These are phyloP conservation scores for Phalacrocorax brasilianus DNA, from an alignment of 2,113 vertebrate species.

Conservation along the genomic window DNA sequence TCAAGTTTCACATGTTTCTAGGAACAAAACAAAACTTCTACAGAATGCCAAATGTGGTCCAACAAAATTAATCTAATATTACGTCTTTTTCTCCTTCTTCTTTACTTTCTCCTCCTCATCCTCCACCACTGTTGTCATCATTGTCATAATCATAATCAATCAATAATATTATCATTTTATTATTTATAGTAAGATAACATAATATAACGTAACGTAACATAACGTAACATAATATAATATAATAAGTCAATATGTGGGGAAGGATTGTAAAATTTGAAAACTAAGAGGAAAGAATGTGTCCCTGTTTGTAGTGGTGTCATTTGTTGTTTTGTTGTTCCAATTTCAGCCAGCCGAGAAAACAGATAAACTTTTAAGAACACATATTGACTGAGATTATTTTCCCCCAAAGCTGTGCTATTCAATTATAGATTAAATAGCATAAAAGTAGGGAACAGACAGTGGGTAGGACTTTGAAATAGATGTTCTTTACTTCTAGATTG, in stretches of 20 bases:
- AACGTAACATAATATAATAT: too few species aligned
- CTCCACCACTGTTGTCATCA: rapidly evolving
- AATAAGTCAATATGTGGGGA: neutral
- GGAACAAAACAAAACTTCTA: neutral
- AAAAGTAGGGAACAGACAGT: neutral
- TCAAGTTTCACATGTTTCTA: neutral
- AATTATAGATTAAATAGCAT: neutral
- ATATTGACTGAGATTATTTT: neutral
- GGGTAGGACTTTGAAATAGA: neutral
- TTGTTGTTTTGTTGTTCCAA: neutral
- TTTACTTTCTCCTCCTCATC: neutral
- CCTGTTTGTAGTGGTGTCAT: neutral
- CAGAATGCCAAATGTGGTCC: neutral
- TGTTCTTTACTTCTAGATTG: neutral
- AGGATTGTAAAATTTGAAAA: neutral
- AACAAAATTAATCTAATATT: neutral
- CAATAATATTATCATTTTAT: neutral
- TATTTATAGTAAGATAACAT: too few species aligned
- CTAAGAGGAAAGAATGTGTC: neutral
- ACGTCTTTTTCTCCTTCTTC: neutral
- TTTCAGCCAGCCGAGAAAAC: neutral
- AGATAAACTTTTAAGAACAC: neutral
- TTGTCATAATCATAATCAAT: neutral
- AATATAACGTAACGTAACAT: too few species aligned
- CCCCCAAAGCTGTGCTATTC: neutral